These are phyloP conservation scores for Crioceris asparagi DNA, from an alignment of 2,888 invertebrate species.

Conservation along the genomic window DNA sequence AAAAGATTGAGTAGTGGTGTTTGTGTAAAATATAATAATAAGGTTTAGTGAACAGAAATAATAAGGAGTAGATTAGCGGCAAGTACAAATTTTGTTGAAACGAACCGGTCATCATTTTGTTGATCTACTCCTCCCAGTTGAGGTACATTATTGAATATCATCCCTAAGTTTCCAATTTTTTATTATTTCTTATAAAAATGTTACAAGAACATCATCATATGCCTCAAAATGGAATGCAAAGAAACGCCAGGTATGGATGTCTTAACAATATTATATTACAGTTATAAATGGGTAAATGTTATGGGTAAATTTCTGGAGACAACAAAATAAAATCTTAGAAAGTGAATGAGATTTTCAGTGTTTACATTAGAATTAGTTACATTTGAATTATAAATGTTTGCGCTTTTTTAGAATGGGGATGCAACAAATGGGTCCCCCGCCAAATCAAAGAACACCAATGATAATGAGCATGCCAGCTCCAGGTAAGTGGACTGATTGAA, in stretches of 20 bases:
- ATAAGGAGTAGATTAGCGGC: constrained; percentile 11
- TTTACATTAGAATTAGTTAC: too few relatives aligned
- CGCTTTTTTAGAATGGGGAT: constrained; percentile 35
- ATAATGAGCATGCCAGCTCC: constrained; percentile 43
- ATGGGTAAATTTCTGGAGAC: too few relatives aligned
- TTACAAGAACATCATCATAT: constrained; percentile 53
- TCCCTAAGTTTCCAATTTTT: constrained; percentile 14
- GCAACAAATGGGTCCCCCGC: constrained; percentile 37
- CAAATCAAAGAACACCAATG: constrained; percentile 38
- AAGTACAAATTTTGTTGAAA: constrained; percentile 12
- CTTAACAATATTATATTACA: too few relatives aligned
- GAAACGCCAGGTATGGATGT: constrained; percentile 43
- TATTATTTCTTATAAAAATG: constrained; percentile 29
- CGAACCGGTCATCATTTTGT: constrained; percentile 23
- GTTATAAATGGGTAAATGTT: too few relatives aligned
- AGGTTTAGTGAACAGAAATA: constrained; percentile 11
- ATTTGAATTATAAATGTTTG: too few relatives aligned
- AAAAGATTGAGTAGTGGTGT: constrained; percentile 43
- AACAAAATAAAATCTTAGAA: too few relatives aligned
- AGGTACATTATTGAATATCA: constrained; percentile 16
- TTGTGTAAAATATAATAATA: constrained; percentile 26
- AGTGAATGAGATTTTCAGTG: too few relatives aligned
- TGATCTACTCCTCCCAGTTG: constrained; percentile 24
- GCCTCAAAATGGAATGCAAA: constrained; percentile 54
- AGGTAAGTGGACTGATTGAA: too few relatives aligned